Conservation (phyloP, 1,140 invertebrate genomes). For the Eumaeus atala region DNA sequence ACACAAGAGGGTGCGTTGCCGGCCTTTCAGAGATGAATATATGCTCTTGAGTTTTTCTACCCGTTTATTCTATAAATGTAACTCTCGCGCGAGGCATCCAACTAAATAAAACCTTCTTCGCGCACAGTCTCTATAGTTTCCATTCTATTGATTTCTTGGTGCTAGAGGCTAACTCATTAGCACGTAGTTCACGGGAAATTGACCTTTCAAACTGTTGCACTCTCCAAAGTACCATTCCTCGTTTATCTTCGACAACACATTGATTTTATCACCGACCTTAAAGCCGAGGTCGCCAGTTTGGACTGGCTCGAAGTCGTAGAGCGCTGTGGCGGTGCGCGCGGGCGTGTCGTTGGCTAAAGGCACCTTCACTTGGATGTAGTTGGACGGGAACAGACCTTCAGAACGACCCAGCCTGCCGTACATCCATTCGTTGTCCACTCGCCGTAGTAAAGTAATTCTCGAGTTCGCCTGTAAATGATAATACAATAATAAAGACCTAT, state of each 20-base stretch:
- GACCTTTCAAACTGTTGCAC: conserved; percentile 79
- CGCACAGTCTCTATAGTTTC: not conserved
- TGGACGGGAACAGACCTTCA: conserved; percentile 87
- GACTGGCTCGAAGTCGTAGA: conserved; percentile 71
- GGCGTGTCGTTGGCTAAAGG: conserved; percentile 74
- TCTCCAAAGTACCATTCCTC: conserved; percentile 89
- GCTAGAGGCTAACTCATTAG: conserved; percentile 65
- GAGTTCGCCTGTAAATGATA: conserved; percentile 78
- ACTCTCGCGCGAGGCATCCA: no score
- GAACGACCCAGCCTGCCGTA: conserved; percentile 78
- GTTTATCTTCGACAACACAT: conserved; percentile 81
- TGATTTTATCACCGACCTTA: conserved; percentile 79
- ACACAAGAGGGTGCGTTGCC: no score
- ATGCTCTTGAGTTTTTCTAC: no score
- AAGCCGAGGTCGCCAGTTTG: conserved; percentile 66
- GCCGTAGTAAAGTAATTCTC: conserved; percentile 79
- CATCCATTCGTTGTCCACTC: conserved; percentile 87
- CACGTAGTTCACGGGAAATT: conserved; percentile 89
- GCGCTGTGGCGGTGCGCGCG: conserved; percentile 49
- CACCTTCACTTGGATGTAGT: conserved; percentile 85
- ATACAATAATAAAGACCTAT: conserved; percentile 10
- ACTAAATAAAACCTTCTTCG: not conserved
- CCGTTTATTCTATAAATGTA: no score
- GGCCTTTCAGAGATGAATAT: no score
- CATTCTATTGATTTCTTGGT: no score